Evolutionary conservation across 2,888 invertebrate species (phyloP).

Genomic region (Drosophila mercatorum): DNA sequence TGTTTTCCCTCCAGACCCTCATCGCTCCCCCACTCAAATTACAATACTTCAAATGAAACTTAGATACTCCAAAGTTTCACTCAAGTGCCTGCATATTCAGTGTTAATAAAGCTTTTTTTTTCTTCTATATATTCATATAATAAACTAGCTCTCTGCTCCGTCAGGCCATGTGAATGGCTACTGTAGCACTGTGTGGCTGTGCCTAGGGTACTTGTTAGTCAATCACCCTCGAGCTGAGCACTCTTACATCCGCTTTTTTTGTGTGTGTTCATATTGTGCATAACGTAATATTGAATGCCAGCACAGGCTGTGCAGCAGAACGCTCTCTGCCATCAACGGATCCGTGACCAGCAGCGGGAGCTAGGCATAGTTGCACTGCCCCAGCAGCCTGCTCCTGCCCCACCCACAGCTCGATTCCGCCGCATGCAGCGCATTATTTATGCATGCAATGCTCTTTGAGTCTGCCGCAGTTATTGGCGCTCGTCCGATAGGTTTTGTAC

Average conservation of each 20-base stretch:
- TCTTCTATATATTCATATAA: neutral
- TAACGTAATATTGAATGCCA: constrained; percentile 59
- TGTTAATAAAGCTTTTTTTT: neutral
- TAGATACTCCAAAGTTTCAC: neutral
- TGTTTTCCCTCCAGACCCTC: neutral
- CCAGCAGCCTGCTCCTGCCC: neutral
- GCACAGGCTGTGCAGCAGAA: constrained; percentile 24
- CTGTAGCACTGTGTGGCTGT: neutral
- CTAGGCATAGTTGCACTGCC: constrained; percentile 1
- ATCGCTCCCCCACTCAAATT: neutral
- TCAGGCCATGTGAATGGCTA: neutral
- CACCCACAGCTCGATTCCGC: constrained; percentile 5
- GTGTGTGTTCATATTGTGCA: constrained; percentile 37
- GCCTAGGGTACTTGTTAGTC: constrained; percentile 7
- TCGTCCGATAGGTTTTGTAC: constrained; percentile 42
- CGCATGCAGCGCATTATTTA: constrained; percentile 67
- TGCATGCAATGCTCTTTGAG: constrained; percentile 79
- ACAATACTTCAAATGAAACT: neutral
- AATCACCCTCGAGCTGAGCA: neutral
- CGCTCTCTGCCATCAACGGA: constrained; percentile 10
- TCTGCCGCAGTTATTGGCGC: constrained; percentile 75
- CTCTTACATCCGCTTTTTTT: constrained; percentile 1
- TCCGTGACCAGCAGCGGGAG: constrained; percentile 15
- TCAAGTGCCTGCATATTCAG: neutral
- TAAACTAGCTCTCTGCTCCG: neutral